Base-by-base conservation (phyloP, 2,113 vertebrate species). In the Heterotilapia buettikoferi region DNA sequence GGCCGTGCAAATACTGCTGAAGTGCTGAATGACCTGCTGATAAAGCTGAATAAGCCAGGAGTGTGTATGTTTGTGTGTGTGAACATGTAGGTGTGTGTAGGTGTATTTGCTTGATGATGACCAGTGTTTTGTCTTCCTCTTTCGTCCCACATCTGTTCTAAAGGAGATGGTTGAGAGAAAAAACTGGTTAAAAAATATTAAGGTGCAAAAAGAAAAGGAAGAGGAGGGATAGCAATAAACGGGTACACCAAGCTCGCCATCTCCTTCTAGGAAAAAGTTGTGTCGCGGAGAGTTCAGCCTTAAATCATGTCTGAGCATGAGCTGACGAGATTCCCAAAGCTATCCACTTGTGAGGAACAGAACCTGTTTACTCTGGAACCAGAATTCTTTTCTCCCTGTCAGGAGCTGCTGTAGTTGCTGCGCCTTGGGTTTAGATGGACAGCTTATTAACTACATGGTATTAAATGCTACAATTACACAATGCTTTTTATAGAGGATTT, bases 291-390 rank as follows among this genome's bases (percentile, higher is more conserved):
- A 79, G 36, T 83, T 73, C 11, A 9, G 84, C 56, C 84, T 73
- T 84, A 88, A 87, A 88, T 92, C 89, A 14, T 92, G 92, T 90
- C 88, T 92, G 71, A 84, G 91, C 92, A 78, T 87, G 92, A 90
- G 54, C 83, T 68, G 85, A 86, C 50, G 56, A 85, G 86, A 90
- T 82, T 89, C 83, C 84, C 83, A 54, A 82, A 5, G 31, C 87
- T 85, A 85, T 38, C 57, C 83, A 36, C 81, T 84, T 26, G 36
- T 29, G 21, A 79, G 57, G 85, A 92, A 85, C 52, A 61, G 63
- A 52, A 40, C 78, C 80, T 84, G 88, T 92, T 94, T 86, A 90
- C 2, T 33, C 82, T 87, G 89, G 88, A 91, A 86, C 21, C 87
- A 66, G 19, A 90, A 61, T 54, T 33, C n/a, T 31, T 85, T 85